A percentile compares a stretch with the other conserved stretches of the same genome.
phyloP scores from a whole-genome alignment of 1,140 invertebrate species.

The Pachypeltis micranthus region DNA sequence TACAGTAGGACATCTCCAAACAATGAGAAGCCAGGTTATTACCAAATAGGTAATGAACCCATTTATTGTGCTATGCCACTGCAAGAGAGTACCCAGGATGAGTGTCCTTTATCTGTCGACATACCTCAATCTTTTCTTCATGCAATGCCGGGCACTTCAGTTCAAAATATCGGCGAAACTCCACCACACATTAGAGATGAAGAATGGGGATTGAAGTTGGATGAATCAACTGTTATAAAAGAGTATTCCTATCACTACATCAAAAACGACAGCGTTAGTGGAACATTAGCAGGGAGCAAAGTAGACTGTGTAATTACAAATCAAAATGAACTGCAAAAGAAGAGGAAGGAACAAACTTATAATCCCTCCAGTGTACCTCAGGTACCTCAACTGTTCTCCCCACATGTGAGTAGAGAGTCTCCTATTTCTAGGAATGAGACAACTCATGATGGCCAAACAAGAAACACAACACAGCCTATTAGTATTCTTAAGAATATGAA shows the following conservation, averaged over 20 bases:
- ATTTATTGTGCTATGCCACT: no score
- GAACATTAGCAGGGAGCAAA: not conserved
- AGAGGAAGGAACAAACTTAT: not conserved
- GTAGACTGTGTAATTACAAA: not conserved
- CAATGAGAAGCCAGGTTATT: no score
- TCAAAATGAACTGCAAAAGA: not conserved
- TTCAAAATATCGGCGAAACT: not conserved
- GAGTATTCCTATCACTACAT: constrained; percentile 40
- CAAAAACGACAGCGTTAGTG: constrained; percentile 30
- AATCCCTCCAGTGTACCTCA: no score
- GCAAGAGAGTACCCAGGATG: not conserved
- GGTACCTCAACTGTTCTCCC: not conserved
- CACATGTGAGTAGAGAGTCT: not conserved
- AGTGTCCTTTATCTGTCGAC: not conserved
- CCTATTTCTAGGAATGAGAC: not conserved
- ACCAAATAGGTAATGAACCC: no score
- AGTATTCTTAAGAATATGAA: not conserved
- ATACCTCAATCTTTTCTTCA: no score
- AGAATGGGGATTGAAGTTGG: constrained; percentile 34
- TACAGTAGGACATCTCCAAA: no score
- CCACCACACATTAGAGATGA: constrained; percentile 31
- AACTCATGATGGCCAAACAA: not conserved
- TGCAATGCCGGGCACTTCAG: not conserved
- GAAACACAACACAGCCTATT: constrained; percentile 8
- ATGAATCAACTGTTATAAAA: constrained; percentile 36